A percentile compares a stretch with the other conserved stretches of the same genome.
Evolutionary conservation across 1,140 invertebrate species (phyloP).

Genomic region (Caenorhabditis tropicalis): DNA sequence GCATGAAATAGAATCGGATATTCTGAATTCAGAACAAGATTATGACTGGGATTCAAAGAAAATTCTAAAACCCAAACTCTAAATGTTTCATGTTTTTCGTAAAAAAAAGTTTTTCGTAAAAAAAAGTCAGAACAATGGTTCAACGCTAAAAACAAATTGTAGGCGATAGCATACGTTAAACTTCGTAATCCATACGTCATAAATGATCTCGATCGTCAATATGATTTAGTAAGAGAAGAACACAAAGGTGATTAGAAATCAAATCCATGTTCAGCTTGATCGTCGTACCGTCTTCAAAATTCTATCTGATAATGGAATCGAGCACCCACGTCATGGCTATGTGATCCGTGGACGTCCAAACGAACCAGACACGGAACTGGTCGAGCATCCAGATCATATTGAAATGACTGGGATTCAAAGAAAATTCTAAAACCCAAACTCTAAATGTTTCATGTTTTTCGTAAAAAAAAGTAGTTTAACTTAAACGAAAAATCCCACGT

Average conservation of each 20-base stretch:
- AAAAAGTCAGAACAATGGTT: no score
- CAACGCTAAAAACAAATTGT: no score
- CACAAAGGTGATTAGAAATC: slow-evolving; percentile 21
- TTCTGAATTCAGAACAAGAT: no score
- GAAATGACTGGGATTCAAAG: slow-evolving; percentile 99
- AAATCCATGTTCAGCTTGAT: slow-evolving; percentile 76
- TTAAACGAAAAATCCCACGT: no score
- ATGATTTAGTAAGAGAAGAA: slow-evolving; percentile 84
- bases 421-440: no score
- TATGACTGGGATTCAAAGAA: no score
- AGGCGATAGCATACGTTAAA: slow-evolving; percentile 91
- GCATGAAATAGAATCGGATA: no score
- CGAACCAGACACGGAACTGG: slow-evolving; percentile 83
- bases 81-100: no score
- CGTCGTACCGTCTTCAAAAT: slow-evolving; percentile 92
- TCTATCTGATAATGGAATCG: slow-evolving; percentile 90
- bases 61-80: no score
- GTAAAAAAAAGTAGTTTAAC: no score
- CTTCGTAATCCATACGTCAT: slow-evolving; percentile 93
- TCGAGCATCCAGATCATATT: slow-evolving; percentile 97
- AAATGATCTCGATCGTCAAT: slow-evolving; percentile 98
- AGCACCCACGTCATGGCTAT: slow-evolving; percentile 95
- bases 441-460: no score
- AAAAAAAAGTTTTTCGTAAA: no score
- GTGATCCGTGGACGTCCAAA: slow-evolving; percentile 90